These are phyloP conservation scores for Euphydryas editha DNA, from an alignment of 2,888 invertebrate species.

Conservation along the genomic window DNA sequence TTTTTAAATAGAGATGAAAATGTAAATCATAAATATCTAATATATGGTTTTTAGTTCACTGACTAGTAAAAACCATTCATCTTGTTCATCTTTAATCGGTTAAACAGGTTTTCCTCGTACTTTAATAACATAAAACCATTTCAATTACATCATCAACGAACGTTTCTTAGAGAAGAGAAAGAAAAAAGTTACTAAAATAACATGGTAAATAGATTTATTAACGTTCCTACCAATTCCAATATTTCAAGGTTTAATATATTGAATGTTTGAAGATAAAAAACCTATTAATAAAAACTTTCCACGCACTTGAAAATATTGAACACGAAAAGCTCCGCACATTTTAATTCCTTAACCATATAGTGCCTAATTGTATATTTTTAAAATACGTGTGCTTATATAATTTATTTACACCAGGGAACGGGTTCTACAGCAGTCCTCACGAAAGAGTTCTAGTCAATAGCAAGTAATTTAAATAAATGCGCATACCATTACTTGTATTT, in stretches of 20 bases:
- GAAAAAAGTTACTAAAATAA: neutral
- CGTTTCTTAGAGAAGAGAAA: neutral
- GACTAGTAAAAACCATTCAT: neutral
- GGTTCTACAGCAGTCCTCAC: constrained; percentile 18
- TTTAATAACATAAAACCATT: neutral
- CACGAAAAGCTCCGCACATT: neutral
- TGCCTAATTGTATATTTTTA: neutral
- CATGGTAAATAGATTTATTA: too few species aligned
- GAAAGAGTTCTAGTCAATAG: constrained; percentile 24
- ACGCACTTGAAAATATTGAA: neutral
- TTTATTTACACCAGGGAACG: constrained; percentile 11
- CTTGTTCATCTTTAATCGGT: neutral
- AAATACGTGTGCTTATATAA: constrained; percentile 2
- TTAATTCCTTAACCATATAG: neutral
- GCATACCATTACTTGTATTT: constrained; percentile 30
- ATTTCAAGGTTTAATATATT: too few species aligned
- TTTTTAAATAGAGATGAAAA: neutral
- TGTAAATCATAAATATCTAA: neutral
- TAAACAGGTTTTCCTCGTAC: neutral
- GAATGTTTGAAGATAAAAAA: too few species aligned
- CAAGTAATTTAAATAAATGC: constrained; percentile 30
- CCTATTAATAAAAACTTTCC: too few species aligned
- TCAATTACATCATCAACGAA: neutral
- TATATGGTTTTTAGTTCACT: neutral
- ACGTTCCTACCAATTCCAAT: too few species aligned